Conservation (phyloP, 2,797 vertebrate species). For the Phrynocephalus guinanensis region DNA sequence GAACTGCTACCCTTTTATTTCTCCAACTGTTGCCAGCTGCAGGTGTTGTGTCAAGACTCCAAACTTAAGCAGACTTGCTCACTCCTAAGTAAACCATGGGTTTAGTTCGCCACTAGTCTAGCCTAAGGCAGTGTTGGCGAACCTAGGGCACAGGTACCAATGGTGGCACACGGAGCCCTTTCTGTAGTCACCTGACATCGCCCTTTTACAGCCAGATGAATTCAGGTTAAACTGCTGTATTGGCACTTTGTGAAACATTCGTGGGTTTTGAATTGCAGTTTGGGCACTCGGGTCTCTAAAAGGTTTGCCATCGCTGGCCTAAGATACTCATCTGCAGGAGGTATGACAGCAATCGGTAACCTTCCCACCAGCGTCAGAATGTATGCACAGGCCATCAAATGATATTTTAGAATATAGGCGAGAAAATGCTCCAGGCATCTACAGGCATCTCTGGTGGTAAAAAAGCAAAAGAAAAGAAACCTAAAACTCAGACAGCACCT, state of each 20-base stretch:
- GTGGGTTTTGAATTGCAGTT: no score
- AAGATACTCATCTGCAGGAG: not conserved
- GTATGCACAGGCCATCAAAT: no score
- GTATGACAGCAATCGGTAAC: not conserved
- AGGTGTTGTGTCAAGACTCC: not conserved
- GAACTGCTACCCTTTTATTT: conserved; percentile 17
- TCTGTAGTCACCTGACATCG: no score
- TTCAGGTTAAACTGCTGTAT: no score
- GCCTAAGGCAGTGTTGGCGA: not conserved
- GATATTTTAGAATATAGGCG: no score
- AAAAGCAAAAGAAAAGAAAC: not conserved
- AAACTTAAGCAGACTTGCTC: not conserved
- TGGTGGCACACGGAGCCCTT: no score
- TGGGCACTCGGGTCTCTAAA: no score
- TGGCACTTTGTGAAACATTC: no score
- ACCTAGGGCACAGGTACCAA: no score
- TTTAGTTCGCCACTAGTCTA: not conserved
- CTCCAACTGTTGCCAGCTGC: not conserved
- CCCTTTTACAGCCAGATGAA: no score
- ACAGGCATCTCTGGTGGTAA: not conserved
- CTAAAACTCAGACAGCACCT: not conserved
- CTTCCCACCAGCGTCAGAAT: no score
- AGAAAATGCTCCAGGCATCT: not conserved
- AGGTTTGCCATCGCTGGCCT: not conserved
- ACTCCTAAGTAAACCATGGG: not conserved